Evolutionary conservation across 2,888 invertebrate species (phyloP).

Genomic region (Sarcophaga caerulescens): DNA sequence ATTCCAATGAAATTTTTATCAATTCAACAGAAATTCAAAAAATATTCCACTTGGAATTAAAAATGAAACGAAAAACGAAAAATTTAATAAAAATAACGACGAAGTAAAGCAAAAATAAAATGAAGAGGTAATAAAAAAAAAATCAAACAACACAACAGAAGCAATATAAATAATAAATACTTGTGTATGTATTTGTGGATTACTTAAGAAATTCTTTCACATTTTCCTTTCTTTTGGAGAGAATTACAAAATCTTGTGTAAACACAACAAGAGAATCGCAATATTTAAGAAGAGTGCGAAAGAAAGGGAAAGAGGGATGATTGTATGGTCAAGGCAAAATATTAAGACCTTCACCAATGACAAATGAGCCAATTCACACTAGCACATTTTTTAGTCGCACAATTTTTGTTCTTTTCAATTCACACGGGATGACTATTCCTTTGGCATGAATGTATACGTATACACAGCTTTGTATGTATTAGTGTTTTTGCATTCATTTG

Average conservation of each 20-base stretch:
- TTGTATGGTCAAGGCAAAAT: neutral
- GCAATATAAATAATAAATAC: neutral
- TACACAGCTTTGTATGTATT: no score
- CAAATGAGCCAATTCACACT: no score
- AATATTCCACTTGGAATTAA: neutral
- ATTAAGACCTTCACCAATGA: no score
- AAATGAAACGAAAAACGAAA: neutral
- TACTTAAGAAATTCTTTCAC: slow-evolving; percentile 57
- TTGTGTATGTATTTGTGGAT: slow-evolving; percentile 22
- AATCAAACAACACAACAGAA: neutral
- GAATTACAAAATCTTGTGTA: slow-evolving; percentile 58
- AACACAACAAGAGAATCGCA: slow-evolving; percentile 20
- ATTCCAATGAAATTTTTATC: slow-evolving; percentile 41
- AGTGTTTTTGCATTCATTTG: no score
- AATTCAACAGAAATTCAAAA: slow-evolving; percentile 18
- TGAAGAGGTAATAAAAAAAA: no score
- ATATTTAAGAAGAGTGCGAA: neutral
- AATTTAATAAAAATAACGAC: no score
- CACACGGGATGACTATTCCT: no score
- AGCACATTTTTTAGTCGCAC: no score
- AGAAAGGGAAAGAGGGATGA: neutral
- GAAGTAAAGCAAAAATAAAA: no score
- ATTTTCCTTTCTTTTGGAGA: slow-evolving; percentile 51
- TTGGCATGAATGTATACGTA: no score
- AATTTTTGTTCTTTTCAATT: no score